These are phyloP conservation scores for Hyles euphorbiae DNA, from an alignment of 1,140 invertebrate genomes.

Conservation along the genomic window DNA sequence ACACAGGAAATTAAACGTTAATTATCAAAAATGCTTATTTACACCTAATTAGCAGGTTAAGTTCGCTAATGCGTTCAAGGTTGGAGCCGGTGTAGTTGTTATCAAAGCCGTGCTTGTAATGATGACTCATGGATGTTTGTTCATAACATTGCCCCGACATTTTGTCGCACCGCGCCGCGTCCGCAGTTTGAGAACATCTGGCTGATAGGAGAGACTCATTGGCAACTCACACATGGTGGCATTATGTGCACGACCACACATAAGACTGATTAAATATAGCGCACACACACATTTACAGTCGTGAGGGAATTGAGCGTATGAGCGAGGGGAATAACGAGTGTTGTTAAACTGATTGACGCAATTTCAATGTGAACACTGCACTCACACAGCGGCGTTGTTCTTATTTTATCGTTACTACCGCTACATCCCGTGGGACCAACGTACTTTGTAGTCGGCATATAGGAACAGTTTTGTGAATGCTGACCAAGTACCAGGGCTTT, in stretches of 20 bases:
- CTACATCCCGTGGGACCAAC: conserved; percentile 65
- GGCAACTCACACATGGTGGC: conserved; percentile 65
- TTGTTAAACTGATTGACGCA: conserved; percentile 65
- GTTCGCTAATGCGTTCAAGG: conserved; percentile 24
- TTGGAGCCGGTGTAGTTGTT: conserved; percentile 8
- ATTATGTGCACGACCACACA: conserved; percentile 51
- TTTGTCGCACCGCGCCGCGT: not conserved
- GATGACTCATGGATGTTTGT: too few relatives aligned
- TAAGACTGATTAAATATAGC: conserved; percentile 62
- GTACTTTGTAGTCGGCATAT: conserved; percentile 48
- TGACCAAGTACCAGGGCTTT: conserved; percentile 48
- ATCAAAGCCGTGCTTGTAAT: too few relatives aligned
- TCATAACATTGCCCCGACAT: not conserved
- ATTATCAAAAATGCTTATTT: conserved; percentile 28
- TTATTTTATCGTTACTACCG: conserved; percentile 68
- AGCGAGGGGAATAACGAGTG: conserved; percentile 52
- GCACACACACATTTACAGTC: conserved; percentile 41
- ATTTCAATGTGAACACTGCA: conserved; percentile 46
- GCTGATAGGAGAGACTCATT: conserved; percentile 59
- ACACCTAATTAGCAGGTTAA: conserved; percentile 20
- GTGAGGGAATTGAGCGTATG: conserved; percentile 48
- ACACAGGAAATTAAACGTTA: conserved; percentile 22
- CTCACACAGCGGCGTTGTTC: conserved; percentile 51
- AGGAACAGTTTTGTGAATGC: conserved; percentile 59
- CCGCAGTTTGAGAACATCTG: conserved; percentile 56